Percentiles rank a stretch among this genome's conserved stretches.
These are phyloP conservation scores for Clinocottus analis DNA, from an alignment of 2,113 vertebrate species.

Conservation along the genomic window DNA sequence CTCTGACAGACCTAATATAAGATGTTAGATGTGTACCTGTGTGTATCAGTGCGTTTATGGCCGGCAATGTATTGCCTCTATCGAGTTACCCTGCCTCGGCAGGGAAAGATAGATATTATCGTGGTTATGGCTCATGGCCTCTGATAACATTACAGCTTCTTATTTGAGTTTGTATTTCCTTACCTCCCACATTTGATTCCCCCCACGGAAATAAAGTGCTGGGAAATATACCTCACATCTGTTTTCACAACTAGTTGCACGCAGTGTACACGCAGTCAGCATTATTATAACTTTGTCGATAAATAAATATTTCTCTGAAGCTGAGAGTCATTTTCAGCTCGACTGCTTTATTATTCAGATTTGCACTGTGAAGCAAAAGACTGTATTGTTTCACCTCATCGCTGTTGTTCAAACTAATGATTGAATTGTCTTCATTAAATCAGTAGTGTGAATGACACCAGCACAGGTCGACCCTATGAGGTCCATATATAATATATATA, in stretches of 20 bases:
- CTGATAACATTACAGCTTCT: slow-evolving; percentile 75
- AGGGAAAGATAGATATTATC: slow-evolving; percentile 73
- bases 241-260: slow-evolving; percentile 44
- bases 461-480: slow-evolving; percentile 7
- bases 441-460: neutral
- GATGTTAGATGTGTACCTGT: slow-evolving; percentile 77
- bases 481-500: slow-evolving; percentile 14
- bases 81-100: slow-evolving; percentile 67
- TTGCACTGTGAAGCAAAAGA: neutral
- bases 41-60: slow-evolving; percentile 59
- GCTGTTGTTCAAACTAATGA: slow-evolving; percentile 1
- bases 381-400: too few species aligned
- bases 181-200: slow-evolving; percentile 60
- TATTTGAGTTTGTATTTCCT: slow-evolving; percentile 76
- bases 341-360: slow-evolving; percentile 20
- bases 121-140: slow-evolving; percentile 67
- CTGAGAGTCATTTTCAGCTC: slow-evolving; percentile 38
- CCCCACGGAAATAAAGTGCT: slow-evolving; percentile 54
- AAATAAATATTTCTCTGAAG: slow-evolving; percentile 37
- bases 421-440: neutral
- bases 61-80: slow-evolving; percentile 68
- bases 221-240: slow-evolving; percentile 47
- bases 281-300: slow-evolving; percentile 43
- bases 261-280: slow-evolving; percentile 36
- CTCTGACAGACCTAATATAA: slow-evolving; percentile 72